Base-by-base conservation (phyloP, 2,113 vertebrate species). In the Epinephelus lanceolatus region DNA sequence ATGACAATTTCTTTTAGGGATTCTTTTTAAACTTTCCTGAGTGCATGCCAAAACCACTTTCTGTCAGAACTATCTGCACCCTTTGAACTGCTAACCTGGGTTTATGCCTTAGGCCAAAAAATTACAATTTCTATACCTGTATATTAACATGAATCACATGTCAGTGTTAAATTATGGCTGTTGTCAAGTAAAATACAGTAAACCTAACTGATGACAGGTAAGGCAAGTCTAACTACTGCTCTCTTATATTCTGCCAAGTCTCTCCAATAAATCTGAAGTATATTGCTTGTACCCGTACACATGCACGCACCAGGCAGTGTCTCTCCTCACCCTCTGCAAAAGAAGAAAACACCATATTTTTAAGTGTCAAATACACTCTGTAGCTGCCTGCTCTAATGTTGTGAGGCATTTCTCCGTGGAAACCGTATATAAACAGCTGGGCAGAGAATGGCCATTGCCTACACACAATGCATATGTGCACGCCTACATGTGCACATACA, bases 371-470 rank as follows among this genome's bases (percentile, higher is more conserved):
- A 53, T 21, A 55, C 18, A 40, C 37, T 74, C 56, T 53, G 1
- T 18, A 42, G 75, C 45, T 68, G n/a, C 42, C 60, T 60, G 65
- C 70, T 52, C 67, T 71, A 81, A 79, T 76, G 76, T 77, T 82
- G 67, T 90, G 75, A 33, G 74, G 45, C n/a, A 59, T 7, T 66
- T 93, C 78, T 68, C 92, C 72, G 71, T 86, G 70, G 92, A 74
- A 90, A 92, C 90, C 2, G 55, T 25, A 67, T 53, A 85, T 63
- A 91, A 91, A 90, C 88, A 90, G 66, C 61, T 78, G 73, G 81
- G 66, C 71, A 80, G 81, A 75, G 56, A 81, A 33, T 82, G 86
- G 84, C 83, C 70, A 51, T 30, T 81, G 80, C 66, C 51, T 37
- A 30, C 6, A 51, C 60, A 87, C 60, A 76, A 68, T 69, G 55